Evolutionary conservation across 2,888 invertebrate species (phyloP).

Genomic region (Cerastis leucographa): DNA sequence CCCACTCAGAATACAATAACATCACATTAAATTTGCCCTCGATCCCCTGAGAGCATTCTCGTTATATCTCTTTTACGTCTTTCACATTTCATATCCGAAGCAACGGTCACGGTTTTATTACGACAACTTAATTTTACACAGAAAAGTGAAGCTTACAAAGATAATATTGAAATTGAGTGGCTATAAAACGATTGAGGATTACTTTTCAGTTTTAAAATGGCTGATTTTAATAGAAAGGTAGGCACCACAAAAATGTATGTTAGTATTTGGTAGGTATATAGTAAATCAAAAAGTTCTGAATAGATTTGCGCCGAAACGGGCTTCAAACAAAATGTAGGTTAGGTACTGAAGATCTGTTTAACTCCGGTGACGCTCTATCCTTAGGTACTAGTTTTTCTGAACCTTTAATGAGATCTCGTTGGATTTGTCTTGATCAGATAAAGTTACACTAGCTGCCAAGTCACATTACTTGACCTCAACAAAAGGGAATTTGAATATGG

Average conservation of each 20-base stretch:
- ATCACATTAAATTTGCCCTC: conserved; percentile 33
- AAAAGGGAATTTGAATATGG: too few species aligned
- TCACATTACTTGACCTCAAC: too few species aligned
- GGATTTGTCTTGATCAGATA: too few species aligned
- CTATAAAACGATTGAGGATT: not conserved
- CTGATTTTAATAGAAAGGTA: not conserved
- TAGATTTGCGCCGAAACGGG: not conserved
- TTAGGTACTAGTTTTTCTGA: too few species aligned
- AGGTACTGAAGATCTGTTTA: too few species aligned
- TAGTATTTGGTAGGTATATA: too few species aligned
- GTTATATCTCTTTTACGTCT: conserved; percentile 44
- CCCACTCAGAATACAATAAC: conserved; percentile 6
- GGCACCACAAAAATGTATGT: too few species aligned
- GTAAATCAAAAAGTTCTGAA: too few species aligned
- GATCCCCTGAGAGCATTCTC: conserved; percentile 35
- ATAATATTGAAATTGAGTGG: not conserved
- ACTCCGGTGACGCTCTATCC: too few species aligned
- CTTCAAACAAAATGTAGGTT: not conserved
- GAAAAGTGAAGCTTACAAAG: not conserved
- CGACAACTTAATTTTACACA: conserved; percentile 24
- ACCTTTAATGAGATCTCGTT: too few species aligned
- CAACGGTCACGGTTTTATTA: conserved; percentile 14
- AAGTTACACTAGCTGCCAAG: too few species aligned
- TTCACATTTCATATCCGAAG: conserved; percentile 28
- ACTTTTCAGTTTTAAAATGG: not conserved